Base-by-base conservation (phyloP, 2,888 invertebrate genomes). In the Acronicta psi region DNA sequence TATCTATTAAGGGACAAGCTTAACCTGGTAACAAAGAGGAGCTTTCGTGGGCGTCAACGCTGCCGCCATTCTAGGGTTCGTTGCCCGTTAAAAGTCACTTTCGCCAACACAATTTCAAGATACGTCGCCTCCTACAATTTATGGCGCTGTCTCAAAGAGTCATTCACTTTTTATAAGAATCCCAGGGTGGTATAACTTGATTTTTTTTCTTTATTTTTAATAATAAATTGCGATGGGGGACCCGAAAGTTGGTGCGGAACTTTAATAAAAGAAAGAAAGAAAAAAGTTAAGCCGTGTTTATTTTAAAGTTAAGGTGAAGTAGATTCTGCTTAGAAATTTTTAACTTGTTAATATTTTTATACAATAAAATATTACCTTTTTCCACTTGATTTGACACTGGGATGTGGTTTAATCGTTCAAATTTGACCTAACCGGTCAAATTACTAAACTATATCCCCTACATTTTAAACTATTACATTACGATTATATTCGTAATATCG, bases 11-110 rank as follows among this genome's bases (percentile, higher is more conserved):
- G 61, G 69, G 64, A 65, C 60, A 69, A 77, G 76, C 77, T 83
- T 89, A 88, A 89, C 87, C 86, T 82, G 75, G 73, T 79, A 80
- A 84, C 88, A 89, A 89, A 90, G 88, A 86, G 73, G 73, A 81
- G 85, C 84, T 88, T 6, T 88, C 87, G 73, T 69, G 61, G 66
- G 79, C 84, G 86, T 90, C 89, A 88, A 81, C 87, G 82, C 75
- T 62, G 63, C 70, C 72, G 56, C 61, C 66, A 40, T 42, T 37
- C 25, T 41, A 25, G 71, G 79, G 86, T 83, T 87, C 87, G 80
- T 82, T 82, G 87, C 64, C 85, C 87, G 79, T 76, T 80, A 79
- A 79, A 83, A 89, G 88, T 89, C 88, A 88, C 87, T 89, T 85
- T 84, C 73, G 52, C 77, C 69, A 79, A 81, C 82, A 80, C 83